Evolutionary conservation across 2,113 vertebrate species (phyloP), one percentile per base, ranked within the genome.

Genomic region (Pyrgilauda ruficollis): DNA sequence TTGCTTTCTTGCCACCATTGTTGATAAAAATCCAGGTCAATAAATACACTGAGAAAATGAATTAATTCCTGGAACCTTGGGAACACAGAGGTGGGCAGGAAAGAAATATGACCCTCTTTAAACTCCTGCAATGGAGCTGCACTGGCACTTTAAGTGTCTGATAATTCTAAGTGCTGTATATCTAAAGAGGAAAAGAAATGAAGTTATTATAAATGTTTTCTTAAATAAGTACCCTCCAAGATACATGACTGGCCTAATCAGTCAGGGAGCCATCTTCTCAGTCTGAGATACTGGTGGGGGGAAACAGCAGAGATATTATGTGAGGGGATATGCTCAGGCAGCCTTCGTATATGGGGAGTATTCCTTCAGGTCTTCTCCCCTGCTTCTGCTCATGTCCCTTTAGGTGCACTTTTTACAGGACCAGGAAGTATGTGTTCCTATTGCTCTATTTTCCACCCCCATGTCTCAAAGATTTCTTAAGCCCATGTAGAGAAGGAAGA

Each of bases 401-500:
- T 52, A 56, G 41, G 28, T 66, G 3, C 5, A 24, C 7, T 30
- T 43, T 68, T 73, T 33, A 53, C 13, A 49, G 10, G 17, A 50
- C 8, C 1, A 4, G 35, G 20, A 85, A 85, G 13, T 68, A 43
- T 9, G 1, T 8, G 84, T 77, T 26, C 11, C 70, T 72, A 24
- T 33, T 28, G 31, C 15, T 41, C 11, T 58, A 6, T 28, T 50
- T 59, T 15, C 7, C 1, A 4, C 1, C 0, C 1, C 6, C 0
- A 19, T 33, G 19, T 69, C 69, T 49, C 27, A 73, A 59, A 59
- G 21, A 6, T 13, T 56, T 73, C 19, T 47, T 63, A 20, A 72
- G 70, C 21, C 15, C 22, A 15, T 11, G 26, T 52, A 31, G 7
- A 50, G 30, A n/a, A 13, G 19, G n/a, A 67, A 43, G 10, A 62